A percentile compares a stretch with the other conserved stretches of the same genome.
Conservation (phyloP, 2,113 vertebrate genomes). For the Mesoclemmys tuberculata region DNA sequence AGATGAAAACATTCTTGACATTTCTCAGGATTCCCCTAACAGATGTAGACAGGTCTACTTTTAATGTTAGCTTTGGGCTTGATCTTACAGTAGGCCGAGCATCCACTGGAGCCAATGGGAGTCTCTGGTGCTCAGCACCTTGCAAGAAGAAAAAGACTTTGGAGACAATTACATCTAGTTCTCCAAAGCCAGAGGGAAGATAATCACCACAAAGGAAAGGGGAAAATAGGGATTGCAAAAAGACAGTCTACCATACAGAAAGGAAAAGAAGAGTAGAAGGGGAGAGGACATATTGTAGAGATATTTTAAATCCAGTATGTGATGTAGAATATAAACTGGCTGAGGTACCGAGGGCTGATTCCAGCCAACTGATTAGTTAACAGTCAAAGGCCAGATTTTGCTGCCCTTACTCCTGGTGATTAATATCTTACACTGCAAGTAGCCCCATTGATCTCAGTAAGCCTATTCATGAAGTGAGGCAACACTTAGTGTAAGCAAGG, state of each 20-base stretch:
- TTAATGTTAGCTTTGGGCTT: neutral
- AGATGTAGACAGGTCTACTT: neutral
- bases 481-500: neutral
- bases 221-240: neutral
- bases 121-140: neutral
- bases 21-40: neutral
- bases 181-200: neutral
- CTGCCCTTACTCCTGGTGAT: neutral
- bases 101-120: neutral
- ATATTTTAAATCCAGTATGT: neutral
- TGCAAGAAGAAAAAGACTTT: neutral
- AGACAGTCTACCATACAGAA: neutral
- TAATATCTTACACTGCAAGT: neutral
- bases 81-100: neutral
- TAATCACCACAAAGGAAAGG: neutral
- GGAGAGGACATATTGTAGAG: neutral
- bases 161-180: neutral
- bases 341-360: neutral
- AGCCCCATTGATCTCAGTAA: neutral
- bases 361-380: neutral
- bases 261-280: neutral
- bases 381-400: neutral
- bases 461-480: neutral
- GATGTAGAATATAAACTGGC: neutral
- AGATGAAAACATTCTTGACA: neutral